Percentiles rank a stretch among this genome's conserved stretches.
These are phyloP conservation scores for Cathartes aura DNA, from an alignment of 2,113 vertebrate genomes.

Conservation along the genomic window DNA sequence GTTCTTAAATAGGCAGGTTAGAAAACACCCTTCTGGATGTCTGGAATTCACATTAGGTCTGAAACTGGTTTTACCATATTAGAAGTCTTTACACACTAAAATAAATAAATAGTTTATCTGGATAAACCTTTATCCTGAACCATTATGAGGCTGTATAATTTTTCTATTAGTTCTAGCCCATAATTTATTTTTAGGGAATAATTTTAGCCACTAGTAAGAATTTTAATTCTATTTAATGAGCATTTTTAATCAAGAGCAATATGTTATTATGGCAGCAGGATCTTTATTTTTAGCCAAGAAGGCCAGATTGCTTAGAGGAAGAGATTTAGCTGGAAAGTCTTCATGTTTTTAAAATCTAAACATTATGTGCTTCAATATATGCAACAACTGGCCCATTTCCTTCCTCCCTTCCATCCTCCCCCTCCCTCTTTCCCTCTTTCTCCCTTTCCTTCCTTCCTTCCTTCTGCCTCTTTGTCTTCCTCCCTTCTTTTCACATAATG, in stretches of 20 bases:
- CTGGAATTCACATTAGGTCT: neutral
- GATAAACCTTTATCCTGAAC: neutral
- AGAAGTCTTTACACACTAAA: neutral
- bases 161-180: neutral
- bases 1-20: neutral
- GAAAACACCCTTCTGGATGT: neutral
- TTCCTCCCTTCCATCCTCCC: neutral
- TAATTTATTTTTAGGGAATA: slow-evolving; percentile 20
- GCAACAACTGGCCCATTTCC: neutral
- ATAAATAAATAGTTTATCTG: neutral
- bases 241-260: slow-evolving; percentile 54
- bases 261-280: slow-evolving; percentile 55
- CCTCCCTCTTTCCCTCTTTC: neutral
- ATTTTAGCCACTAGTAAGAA: slow-evolving; percentile 31
- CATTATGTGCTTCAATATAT: neutral
- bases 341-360: slow-evolving; percentile 31
- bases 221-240: slow-evolving; percentile 49
- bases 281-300: slow-evolving; percentile 61
- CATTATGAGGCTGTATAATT: neutral
- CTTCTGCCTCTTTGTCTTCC: neutral
- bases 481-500: neutral
- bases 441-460: neutral
- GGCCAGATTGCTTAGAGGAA: slow-evolving; percentile 49
- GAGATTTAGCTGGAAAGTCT: neutral
- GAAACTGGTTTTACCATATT: neutral